Evolutionary conservation across 1,140 invertebrate genomes (phyloP).

Genomic region (Vanessa tameamea): DNA sequence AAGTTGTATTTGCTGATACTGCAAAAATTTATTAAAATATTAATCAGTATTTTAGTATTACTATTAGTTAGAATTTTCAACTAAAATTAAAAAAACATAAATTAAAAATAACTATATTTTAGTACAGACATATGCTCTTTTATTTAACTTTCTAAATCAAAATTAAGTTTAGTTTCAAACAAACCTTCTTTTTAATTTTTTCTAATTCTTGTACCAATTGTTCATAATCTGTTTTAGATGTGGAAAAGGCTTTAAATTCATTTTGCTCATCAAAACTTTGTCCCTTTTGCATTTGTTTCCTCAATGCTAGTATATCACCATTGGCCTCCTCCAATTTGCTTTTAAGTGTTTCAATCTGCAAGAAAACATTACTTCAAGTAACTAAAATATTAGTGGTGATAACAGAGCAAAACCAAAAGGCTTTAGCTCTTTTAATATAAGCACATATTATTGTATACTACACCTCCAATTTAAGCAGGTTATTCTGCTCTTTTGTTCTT

Average conservation of each 20-base stretch:
- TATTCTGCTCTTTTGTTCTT: conserved; percentile 75
- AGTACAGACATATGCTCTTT: no score
- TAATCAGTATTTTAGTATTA: not conserved
- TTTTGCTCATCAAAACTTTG: conserved; percentile 37
- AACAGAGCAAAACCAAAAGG: not conserved
- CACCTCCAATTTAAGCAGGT: conserved; percentile 76
- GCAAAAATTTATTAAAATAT: conserved; percentile 29
- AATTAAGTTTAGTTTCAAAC: not conserved
- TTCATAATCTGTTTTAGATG: conserved; percentile 65
- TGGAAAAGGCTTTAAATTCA: conserved; percentile 41
- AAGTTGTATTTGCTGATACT: conserved; percentile 85
- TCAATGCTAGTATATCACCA: conserved; percentile 65
- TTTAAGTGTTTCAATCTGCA: conserved; percentile 17
- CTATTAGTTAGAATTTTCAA: no score
- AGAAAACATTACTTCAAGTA: not conserved
- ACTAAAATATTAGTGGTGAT: not conserved
- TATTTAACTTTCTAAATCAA: no score
- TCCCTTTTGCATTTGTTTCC: conserved; percentile 65
- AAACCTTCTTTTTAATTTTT: conserved; percentile 69
- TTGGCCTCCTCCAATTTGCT: conserved; percentile 69
- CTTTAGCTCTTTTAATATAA: no score
- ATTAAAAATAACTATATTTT: no score
- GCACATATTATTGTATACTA: conserved; percentile 3
- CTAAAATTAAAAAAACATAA: no score
- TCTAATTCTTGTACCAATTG: conserved; percentile 66